Percentiles rank a stretch among this genome's conserved stretches.
Conservation (phyloP, 2,113 vertebrate genomes). For the Micromys minutus region DNA sequence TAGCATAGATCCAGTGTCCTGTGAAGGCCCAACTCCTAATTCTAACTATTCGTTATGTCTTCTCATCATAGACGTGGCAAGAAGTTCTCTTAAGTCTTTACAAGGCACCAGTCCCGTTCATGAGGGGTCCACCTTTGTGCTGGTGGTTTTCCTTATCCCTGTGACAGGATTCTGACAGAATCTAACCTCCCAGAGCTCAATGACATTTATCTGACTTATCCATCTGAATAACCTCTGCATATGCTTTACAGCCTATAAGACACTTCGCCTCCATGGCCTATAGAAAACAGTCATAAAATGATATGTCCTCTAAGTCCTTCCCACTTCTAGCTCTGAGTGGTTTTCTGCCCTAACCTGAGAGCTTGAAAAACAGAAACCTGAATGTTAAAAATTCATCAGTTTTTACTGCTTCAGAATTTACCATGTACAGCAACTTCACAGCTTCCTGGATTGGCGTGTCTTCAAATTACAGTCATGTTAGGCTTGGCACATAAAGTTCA, state of each 20-base stretch:
- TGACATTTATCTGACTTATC: background rate
- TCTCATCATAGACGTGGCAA: background rate
- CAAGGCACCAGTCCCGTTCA: background rate
- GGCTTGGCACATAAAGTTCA: slow-evolving; percentile 67
- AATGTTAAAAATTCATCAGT: background rate
- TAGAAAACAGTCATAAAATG: slow-evolving; percentile 16
- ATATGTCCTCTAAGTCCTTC: background rate
- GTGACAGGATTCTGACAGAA: background rate
- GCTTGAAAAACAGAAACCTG: slow-evolving; percentile 47
- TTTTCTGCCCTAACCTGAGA: slow-evolving; percentile 42
- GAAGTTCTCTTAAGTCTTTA: background rate
- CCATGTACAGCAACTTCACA: slow-evolving; percentile 42
- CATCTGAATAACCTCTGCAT: background rate
- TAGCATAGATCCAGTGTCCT: background rate
- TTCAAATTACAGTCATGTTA: slow-evolving; percentile 64
- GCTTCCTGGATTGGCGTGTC: slow-evolving; percentile 67
- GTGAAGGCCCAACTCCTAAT: background rate
- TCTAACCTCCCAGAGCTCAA: too few species aligned
- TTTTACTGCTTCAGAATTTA: slow-evolving; percentile 50
- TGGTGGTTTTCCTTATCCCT: background rate
- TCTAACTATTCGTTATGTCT: background rate
- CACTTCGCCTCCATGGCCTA: background rate
- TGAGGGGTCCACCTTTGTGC: background rate
- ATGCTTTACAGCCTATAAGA: background rate
- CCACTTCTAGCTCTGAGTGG: background rate